These are phyloP conservation scores for Hermetia illucens DNA, from an alignment of 1,140 invertebrate genomes.

Conservation along the genomic window DNA sequence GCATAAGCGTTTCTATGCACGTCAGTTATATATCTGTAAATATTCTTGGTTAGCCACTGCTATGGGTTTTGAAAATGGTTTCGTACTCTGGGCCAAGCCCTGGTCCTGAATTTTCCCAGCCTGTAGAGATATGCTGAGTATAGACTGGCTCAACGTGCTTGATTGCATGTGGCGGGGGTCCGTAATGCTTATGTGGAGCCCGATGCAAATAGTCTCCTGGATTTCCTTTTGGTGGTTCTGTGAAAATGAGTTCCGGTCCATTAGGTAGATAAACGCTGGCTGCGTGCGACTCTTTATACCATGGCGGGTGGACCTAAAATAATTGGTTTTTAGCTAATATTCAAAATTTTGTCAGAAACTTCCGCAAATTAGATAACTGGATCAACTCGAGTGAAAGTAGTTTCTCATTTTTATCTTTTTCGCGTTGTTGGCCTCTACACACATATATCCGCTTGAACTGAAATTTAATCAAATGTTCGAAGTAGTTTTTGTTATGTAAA, in stretches of 20 bases:
- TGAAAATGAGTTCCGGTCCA: conserved; percentile 24
- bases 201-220: conserved; percentile 28
- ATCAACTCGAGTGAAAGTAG: too few species aligned
- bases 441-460: too few species aligned
- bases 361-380: too few species aligned
- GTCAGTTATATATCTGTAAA: conserved; percentile 36
- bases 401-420: too few species aligned
- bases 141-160: conserved; percentile 19
- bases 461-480: too few species aligned
- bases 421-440: too few species aligned
- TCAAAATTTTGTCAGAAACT: neutral
- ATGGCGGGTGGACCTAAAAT: conserved; percentile 22
- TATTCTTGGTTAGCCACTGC: too few species aligned
- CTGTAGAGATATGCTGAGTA: conserved; percentile 20
- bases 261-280: conserved; percentile 8
- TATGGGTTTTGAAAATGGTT: too few species aligned
- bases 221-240: conserved; percentile 26
- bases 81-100: conserved; percentile 43
- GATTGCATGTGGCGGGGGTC: conserved; percentile 27
- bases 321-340: too few species aligned
- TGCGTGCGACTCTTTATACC: conserved; percentile 16
- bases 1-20: conserved; percentile 40
- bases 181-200: conserved; percentile 20
- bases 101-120: conserved; percentile 41
- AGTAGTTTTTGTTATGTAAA: too few species aligned